Evolutionary conservation across 2,113 vertebrate genomes (phyloP), one percentile per base, ranked within the genome.

Genomic region (Chroicocephalus ridibundus): DNA sequence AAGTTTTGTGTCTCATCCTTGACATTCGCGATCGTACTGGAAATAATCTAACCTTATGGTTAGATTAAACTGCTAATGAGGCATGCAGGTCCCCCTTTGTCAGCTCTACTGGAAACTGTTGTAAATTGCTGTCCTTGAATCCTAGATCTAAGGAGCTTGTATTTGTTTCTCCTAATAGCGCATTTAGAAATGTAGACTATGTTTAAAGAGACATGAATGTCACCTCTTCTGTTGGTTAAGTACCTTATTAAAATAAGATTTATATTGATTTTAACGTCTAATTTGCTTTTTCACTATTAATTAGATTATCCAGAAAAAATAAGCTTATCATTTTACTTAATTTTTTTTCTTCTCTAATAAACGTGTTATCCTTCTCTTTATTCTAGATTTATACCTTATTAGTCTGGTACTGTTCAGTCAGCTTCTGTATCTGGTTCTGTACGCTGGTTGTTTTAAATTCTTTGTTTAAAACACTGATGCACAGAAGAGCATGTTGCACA

Each of bases 11-110:
- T 79, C 94, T 91, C 94, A 62, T 79, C 62, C 74, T 87, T 93
- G 86, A 79, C 68, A 72, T 1, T 85, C 0, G 0, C 0, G 31
- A 62, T 65, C 0, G 0, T 79, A 31, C 81, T 95, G 84, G 88
- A 97, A 93, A 86, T 94, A 76, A 89, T 95, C 24, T 40, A 85
- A 70, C 86, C 87, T 96, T 89, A 42, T 87, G 91, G 91, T 76
- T 79, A 95, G 88, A 94, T 94, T 87, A 95, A 93, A 84, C 94
- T 91, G 94, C 81, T 97, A 93, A 96, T 96, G 96, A 97, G 91
- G 86, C 81, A 0, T 95, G 74, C 29, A 49, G 66, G 92, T 89
- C 84, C 83, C 95, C 81, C 91, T 94, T 93, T 79, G 94, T 91
- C 93, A 94, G 93, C 89, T 27, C 91, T 51, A 58, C 85, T 94